These are phyloP conservation scores for Zaprionus obscuricornis DNA, from an alignment of 2,888 invertebrate species.

Conservation along the genomic window DNA sequence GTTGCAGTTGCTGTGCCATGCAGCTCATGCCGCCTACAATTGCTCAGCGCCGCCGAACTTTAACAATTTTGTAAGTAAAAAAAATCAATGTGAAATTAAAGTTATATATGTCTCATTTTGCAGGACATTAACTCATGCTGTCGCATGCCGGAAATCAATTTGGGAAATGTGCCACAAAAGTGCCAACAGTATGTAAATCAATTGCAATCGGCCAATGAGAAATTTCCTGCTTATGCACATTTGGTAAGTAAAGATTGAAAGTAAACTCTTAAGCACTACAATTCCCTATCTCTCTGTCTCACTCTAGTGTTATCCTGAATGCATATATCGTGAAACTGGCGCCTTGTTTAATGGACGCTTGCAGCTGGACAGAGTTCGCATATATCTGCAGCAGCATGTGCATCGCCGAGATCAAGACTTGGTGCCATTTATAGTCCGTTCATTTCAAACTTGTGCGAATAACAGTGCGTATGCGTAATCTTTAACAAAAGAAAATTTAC, in stretches of 20 bases:
- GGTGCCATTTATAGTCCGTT: conserved; percentile 72
- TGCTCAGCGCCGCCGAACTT: conserved; percentile 78
- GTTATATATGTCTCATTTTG: conserved; percentile 12
- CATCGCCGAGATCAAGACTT: conserved; percentile 73
- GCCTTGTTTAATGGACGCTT: conserved; percentile 71
- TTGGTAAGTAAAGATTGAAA: conserved; percentile 60
- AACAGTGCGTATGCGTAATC: conserved; percentile 64
- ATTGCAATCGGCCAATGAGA: conserved; percentile 67
- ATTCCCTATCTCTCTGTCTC: neutral
- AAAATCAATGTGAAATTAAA: neutral
- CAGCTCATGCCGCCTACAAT: conserved; percentile 61
- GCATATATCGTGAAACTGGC: conserved; percentile 80
- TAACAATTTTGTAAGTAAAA: conserved; percentile 73
- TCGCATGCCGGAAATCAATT: conserved; percentile 77
- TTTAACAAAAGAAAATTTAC: neutral
- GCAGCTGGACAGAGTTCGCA: conserved; percentile 66
- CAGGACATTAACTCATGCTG: conserved; percentile 79
- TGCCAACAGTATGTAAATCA: conserved; percentile 76
- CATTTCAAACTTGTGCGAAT: conserved; percentile 73
- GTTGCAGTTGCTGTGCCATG: conserved; percentile 17
- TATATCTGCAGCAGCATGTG: conserved; percentile 70
- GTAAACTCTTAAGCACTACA: neutral
- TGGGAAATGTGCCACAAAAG: conserved; percentile 72
- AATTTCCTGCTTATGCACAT: conserved; percentile 76
- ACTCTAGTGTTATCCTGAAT: conserved; percentile 80